These are phyloP conservation scores for Orientallactaga bullata DNA, from an alignment of 2,113 vertebrate genomes.

Conservation along the genomic window DNA sequence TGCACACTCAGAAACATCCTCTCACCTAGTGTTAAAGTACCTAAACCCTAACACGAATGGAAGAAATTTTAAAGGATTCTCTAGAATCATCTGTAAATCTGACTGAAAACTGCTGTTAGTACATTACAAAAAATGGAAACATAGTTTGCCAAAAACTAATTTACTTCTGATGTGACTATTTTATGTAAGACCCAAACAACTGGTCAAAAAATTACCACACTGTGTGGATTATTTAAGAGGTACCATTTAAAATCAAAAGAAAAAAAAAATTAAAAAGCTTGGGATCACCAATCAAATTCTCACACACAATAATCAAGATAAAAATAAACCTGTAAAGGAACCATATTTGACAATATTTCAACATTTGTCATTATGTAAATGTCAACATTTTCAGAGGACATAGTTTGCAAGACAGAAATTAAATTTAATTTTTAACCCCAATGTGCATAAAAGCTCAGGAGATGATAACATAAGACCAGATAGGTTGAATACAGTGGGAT, in stretches of 20 bases:
- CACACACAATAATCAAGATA: not conserved
- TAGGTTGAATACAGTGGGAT: not conserved
- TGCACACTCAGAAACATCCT: not conserved
- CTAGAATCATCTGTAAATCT: constrained; percentile 18
- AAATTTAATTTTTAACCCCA: not conserved
- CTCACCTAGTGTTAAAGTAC: not conserved
- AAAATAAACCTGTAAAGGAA: not conserved
- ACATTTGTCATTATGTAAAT: constrained; percentile 4
- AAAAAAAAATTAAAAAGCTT: not conserved
- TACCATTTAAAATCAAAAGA: not conserved
- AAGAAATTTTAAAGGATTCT: not conserved
- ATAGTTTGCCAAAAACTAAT: constrained; percentile 54
- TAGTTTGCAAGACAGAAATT: constrained; percentile 45
- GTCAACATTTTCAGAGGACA: not conserved
- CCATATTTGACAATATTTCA: not conserved
- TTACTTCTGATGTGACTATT: constrained; percentile 27
- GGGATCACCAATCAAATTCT: not conserved
- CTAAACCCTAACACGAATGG: not conserved
- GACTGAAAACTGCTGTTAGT: not conserved
- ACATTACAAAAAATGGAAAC: not conserved
- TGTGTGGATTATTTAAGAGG: not conserved
- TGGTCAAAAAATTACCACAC: constrained; percentile 8
- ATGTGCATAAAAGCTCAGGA: not conserved
- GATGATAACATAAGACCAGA: fast-evolving
- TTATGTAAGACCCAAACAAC: not conserved